Evolutionary conservation across 2,797 vertebrate species (phyloP).

Genomic region (Hypotaenidia okinawae): DNA sequence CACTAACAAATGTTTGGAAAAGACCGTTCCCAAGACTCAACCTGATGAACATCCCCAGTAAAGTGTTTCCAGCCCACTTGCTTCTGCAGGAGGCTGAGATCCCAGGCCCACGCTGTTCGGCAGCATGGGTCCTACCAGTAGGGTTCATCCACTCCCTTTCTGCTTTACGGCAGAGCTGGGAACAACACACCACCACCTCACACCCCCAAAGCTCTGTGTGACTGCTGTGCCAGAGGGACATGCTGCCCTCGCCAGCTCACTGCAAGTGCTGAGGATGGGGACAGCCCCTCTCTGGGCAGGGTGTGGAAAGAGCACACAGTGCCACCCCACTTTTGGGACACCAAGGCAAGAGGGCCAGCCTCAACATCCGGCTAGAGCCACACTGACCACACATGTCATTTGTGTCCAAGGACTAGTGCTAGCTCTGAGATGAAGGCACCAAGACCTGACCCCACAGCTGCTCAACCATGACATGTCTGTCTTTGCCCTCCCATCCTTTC

Average conservation of each 20-base stretch:
- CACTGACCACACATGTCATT: neutral
- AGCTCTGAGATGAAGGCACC: neutral
- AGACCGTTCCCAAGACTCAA: neutral
- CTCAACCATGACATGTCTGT: neutral
- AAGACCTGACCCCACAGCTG: neutral
- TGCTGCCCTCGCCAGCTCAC: neutral
- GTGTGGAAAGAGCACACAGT: fast-evolving
- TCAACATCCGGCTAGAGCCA: neutral
- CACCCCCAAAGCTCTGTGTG: neutral
- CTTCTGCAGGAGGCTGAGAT: neutral
- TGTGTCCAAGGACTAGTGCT: fast-evolving
- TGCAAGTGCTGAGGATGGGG: fast-evolving
- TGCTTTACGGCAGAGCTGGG: neutral
- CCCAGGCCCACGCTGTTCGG: neutral
- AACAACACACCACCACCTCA: neutral
- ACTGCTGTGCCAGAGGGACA: neutral
- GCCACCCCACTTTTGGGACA: neutral
- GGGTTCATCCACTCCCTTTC: neutral
- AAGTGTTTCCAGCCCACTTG: neutral
- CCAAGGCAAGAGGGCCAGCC: neutral
- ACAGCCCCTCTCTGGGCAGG: neutral
- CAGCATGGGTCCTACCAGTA: neutral
- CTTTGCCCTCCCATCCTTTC: neutral
- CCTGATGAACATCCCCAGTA: neutral
- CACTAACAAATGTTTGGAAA: neutral